Conservation (phyloP, 1,140 invertebrate species). For the Solenopsis invicta region DNA sequence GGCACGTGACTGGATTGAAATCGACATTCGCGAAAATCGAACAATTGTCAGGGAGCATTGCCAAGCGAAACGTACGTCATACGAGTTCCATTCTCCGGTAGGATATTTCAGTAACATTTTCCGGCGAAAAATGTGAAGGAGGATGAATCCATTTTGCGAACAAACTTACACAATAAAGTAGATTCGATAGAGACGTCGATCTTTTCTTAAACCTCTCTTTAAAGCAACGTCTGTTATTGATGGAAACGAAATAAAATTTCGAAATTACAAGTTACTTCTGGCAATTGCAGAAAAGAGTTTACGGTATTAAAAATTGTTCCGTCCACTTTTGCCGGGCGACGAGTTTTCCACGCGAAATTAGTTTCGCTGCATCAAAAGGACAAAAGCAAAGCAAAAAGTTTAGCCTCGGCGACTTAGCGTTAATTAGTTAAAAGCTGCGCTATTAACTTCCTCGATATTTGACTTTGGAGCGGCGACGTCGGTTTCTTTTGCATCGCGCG, state of each 20-base stretch:
- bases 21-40: slow-evolving; percentile 59
- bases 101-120: slow-evolving; percentile 42
- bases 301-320: background rate
- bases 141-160: slow-evolving; percentile 33
- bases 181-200: slow-evolving; percentile 19
- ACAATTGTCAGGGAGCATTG: slow-evolving; percentile 36
- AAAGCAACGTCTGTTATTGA: background rate
- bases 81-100: slow-evolving; percentile 7
- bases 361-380: too few relatives aligned
- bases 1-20: slow-evolving; percentile 47
- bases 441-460: slow-evolving; percentile 21
- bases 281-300: background rate
- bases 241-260: background rate
- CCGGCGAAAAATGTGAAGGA: background rate
- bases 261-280: background rate
- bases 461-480: background rate
- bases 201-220: background rate
- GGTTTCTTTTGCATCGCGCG: slow-evolving; percentile 23
- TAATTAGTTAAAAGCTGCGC: slow-evolving; percentile 38
- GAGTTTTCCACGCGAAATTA: background rate
- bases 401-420: background rate
- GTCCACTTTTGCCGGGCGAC: background rate
- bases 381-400: background rate
- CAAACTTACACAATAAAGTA: background rate
- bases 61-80: slow-evolving; percentile 46